These are phyloP conservation scores for Drosophila longiperda DNA, from an alignment of 2,888 invertebrate species.

Conservation along the genomic window DNA sequence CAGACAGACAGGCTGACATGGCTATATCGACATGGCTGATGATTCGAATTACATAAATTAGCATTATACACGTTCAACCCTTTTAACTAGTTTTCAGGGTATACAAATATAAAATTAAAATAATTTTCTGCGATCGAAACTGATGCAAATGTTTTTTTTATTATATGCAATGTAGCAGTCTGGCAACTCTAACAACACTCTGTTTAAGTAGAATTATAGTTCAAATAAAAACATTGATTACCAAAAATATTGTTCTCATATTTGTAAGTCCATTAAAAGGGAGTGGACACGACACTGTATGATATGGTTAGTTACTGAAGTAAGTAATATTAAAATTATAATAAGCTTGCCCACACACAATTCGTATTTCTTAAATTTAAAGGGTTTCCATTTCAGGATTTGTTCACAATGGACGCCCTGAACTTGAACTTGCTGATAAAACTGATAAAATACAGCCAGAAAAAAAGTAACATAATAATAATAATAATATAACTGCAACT, in stretches of 20 bases:
- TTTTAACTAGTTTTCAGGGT: background rate
- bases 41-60: background rate
- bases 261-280: too few species aligned
- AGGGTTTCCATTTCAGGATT: conserved; percentile 62
- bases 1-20: background rate
- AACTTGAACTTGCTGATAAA: conserved; percentile 77
- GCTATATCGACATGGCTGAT: background rate
- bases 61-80: too few species aligned
- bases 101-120: background rate
- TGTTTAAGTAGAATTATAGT: too few species aligned
- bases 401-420: conserved; percentile 50
- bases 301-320: background rate
- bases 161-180: too few species aligned
- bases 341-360: background rate
- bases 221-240: too few species aligned
- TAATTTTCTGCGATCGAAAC: background rate
- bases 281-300: too few species aligned
- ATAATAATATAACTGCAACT: conserved; percentile 21
- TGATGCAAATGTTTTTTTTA: too few species aligned
- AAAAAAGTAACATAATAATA: conserved; percentile 13
- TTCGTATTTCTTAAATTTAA: conserved; percentile 11
- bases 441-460: conserved; percentile 55
- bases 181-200: too few species aligned
- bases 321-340: conserved; percentile 1
- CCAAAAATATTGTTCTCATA: too few species aligned